phyloP scores from a whole-genome alignment of 2,888 invertebrate genomes.

The Glaucopsyche alexis region DNA sequence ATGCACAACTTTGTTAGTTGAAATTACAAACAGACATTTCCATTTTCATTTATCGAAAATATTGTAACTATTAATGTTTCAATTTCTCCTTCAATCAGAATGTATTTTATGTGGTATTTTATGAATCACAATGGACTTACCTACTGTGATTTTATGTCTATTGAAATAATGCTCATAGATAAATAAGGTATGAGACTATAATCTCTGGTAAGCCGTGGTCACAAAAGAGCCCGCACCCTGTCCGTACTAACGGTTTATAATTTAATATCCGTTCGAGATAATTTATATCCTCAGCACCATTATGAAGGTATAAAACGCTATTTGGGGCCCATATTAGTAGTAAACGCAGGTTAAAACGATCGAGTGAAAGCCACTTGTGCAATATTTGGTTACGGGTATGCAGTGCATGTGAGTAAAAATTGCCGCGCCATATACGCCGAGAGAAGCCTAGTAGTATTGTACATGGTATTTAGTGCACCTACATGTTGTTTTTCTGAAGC shows the following conservation, averaged over 20 bases:
- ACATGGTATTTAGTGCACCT: conserved; percentile 45
- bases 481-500: conserved; percentile 42
- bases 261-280: conserved; percentile 72
- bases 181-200: conserved; percentile 24
- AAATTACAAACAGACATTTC: too few relatives aligned
- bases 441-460: conserved; percentile 41
- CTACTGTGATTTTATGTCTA: not conserved
- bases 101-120: not conserved
- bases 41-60: too few relatives aligned
- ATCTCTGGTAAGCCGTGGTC: conserved; percentile 33
- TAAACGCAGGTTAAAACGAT: conserved; percentile 34
- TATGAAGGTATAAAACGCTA: conserved; percentile 28
- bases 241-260: conserved; percentile 66
- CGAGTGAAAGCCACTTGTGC: conserved; percentile 40
- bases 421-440: conserved; percentile 42
- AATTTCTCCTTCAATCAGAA: not conserved
- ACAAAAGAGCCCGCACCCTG: conserved; percentile 69
- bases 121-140: conserved; percentile 1
- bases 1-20: too few relatives aligned
- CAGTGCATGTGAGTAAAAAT: conserved; percentile 40
- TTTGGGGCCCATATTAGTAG: conserved; percentile 25
- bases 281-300: conserved; percentile 29
- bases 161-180: conserved; percentile 16
- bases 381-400: conserved; percentile 41
- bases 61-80: not conserved